Conservation (phyloP, 2,797 vertebrate genomes). For the Pteropus rufus region DNA sequence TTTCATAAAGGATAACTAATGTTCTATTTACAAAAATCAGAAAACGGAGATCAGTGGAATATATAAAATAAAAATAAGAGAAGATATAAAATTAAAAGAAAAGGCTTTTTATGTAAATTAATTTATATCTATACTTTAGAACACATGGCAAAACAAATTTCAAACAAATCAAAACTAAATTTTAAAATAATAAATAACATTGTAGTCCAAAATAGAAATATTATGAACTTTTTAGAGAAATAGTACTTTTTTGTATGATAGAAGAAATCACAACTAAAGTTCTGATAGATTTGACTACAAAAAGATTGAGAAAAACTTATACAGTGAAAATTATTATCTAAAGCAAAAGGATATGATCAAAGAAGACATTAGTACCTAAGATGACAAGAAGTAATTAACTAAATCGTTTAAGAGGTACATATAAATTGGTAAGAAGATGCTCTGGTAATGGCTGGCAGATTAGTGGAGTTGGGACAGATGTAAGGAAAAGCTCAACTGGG, state of each 20-base stretch:
- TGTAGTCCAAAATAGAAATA: neutral
- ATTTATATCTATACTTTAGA: neutral
- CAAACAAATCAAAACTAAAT: neutral
- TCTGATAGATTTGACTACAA: neutral
- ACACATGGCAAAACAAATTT: neutral
- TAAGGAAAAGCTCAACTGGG: accelerated
- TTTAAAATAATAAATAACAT: neutral
- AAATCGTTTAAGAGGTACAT: neutral
- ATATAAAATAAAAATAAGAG: neutral
- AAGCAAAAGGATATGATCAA: neutral
- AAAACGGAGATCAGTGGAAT: neutral
- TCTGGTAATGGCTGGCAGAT: neutral
- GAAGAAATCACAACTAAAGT: neutral
- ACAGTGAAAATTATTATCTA: neutral
- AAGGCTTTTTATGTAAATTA: neutral
- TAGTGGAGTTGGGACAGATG: neutral
- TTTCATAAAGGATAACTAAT: neutral
- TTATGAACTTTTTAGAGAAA: neutral
- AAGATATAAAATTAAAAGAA: neutral
- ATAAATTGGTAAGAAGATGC: neutral
- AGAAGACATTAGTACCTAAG: neutral
- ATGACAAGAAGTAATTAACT: neutral
- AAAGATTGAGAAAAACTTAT: neutral
- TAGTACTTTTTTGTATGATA: neutral
- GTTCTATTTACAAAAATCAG: neutral